Evolutionary conservation across 2,888 invertebrate genomes (phyloP).

Genomic region (Dusona sp.): DNA sequence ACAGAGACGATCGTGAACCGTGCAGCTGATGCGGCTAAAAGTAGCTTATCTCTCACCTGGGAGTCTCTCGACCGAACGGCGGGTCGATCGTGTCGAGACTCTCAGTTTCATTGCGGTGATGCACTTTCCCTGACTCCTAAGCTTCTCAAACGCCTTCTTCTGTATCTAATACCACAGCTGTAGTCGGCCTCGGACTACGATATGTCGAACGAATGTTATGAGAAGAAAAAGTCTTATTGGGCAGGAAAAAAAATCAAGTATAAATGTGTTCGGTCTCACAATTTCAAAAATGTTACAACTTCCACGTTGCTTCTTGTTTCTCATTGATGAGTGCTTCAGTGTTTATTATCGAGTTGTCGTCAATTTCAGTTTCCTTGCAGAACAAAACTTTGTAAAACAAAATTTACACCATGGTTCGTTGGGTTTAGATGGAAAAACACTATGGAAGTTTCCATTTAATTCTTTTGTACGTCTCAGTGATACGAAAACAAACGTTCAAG

Average conservation of each 20-base stretch:
- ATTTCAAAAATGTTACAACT: background rate
- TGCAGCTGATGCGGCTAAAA: constrained; percentile 1
- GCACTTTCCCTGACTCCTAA: constrained; percentile 66
- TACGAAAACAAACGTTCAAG: too few relatives aligned
- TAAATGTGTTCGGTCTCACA: background rate
- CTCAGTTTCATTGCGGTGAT: constrained; percentile 53
- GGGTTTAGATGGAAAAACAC: background rate
- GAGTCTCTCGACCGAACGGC: constrained; percentile 4
- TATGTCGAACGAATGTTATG: background rate
- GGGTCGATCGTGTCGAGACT: constrained; percentile 42
- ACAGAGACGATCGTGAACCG: constrained; percentile 34
- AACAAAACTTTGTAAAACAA: background rate
- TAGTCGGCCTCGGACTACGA: constrained; percentile 13
- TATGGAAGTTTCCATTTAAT: background rate
- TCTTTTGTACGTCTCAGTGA: background rate
- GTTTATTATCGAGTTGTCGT: background rate
- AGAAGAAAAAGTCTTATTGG: background rate
- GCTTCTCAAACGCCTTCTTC: constrained; percentile 24
- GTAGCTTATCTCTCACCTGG: constrained; percentile 18
- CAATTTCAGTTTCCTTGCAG: background rate
- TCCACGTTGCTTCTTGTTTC: background rate
- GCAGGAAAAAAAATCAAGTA: background rate
- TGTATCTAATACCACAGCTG: constrained; percentile 6
- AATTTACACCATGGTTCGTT: background rate
- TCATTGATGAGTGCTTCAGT: background rate